Evolutionary conservation across 1,140 invertebrate genomes (phyloP), one percentile per base, ranked within the genome.

Genomic region (Diabrotica undecimpunctata): DNA sequence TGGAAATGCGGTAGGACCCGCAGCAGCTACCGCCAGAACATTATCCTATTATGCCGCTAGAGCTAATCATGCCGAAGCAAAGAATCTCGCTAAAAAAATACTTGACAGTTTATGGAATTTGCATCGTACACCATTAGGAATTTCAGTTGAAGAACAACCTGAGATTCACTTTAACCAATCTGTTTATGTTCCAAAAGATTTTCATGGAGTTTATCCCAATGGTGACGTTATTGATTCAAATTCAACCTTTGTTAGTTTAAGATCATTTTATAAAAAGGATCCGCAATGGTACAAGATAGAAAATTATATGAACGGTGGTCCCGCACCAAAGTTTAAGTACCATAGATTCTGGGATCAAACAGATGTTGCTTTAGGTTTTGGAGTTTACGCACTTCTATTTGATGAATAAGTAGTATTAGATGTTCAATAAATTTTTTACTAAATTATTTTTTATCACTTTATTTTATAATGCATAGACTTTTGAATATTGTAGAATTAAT

Each of bases 261-360:
- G 67, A 36, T 68, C 67, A n/a, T 68, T 59, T 59, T 67, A 60
- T 60, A 68, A 68, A 37, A 59, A 65, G 10, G 67, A 65, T 54
- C 36, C 67, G 6, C 35, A 65, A 7, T 68, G 67, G 67, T 12
- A 53, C 13, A 68, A 65, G 37, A 62, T 68, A 11, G 41, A 68
- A 63, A 12, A 7, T 6, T 50, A 61, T 60, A 14, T 68, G n/a
- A 56, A 58, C 36, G 67, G 67, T 36, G 67, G 67, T 8, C 59
- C 54, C 5, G 59, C 62, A 38, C 67, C 67, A 8, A 63, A 55
- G n/a, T 68, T 68, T 41, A 57, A 14, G 6, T 68, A 65, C 63
- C 67, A 68, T 54, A 61, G 67, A 12, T 68, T 68, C 67, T 68
- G 67, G 67, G 63, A 63, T 37, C 67, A 68, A 51, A 39, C 67